A percentile compares a stretch with the other conserved stretches of the same genome.
These are phyloP conservation scores for Holacanthella duospinosa DNA, from an alignment of 2,888 invertebrate genomes.

Conservation along the genomic window DNA sequence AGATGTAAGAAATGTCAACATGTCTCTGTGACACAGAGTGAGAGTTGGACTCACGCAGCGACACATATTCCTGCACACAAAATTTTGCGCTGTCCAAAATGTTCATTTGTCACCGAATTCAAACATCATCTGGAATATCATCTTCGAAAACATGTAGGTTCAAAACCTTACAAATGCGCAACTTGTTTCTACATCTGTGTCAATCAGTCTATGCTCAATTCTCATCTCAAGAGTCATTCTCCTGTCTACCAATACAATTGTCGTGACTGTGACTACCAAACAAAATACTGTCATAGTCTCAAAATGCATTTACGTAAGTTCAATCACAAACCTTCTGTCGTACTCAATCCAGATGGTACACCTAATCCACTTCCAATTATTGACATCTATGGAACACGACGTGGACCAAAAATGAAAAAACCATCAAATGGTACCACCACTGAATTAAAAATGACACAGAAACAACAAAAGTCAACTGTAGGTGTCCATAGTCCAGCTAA, in stretches of 20 bases:
- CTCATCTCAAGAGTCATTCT: slow-evolving; percentile 47
- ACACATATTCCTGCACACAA: slow-evolving; percentile 87
- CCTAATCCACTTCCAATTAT: slow-evolving; percentile 79
- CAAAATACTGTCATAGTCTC: slow-evolving; percentile 95
- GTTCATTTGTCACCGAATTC: slow-evolving; percentile 95
- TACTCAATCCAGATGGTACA: slow-evolving; percentile 76
- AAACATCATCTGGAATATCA: slow-evolving; percentile 98
- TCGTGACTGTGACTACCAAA: slow-evolving; percentile 84
- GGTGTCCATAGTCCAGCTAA: background rate
- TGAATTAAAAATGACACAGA: background rate
- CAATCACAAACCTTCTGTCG: slow-evolving; percentile 74
- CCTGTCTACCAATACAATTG: slow-evolving; percentile 87
- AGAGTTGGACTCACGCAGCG: slow-evolving; percentile 85
- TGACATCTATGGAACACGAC: slow-evolving; percentile 78
- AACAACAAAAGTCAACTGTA: background rate
- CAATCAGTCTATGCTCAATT: slow-evolving; percentile 98
- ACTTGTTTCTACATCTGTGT: slow-evolving; percentile 84
- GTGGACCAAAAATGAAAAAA: slow-evolving; percentile 49
- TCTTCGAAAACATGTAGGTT: slow-evolving; percentile 83
- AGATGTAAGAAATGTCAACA: slow-evolving; percentile 87
- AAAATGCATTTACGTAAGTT: slow-evolving; percentile 91
- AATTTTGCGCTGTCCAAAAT: slow-evolving; percentile 76
- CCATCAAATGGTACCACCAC: slow-evolving; percentile 10
- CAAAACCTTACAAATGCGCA: slow-evolving; percentile 88
- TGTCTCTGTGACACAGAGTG: slow-evolving; percentile 72